Evolutionary conservation across 53 echinoderm and acorn worm genomes (phyloP).

Genomic region (Hippasteria phrygiana): DNA sequence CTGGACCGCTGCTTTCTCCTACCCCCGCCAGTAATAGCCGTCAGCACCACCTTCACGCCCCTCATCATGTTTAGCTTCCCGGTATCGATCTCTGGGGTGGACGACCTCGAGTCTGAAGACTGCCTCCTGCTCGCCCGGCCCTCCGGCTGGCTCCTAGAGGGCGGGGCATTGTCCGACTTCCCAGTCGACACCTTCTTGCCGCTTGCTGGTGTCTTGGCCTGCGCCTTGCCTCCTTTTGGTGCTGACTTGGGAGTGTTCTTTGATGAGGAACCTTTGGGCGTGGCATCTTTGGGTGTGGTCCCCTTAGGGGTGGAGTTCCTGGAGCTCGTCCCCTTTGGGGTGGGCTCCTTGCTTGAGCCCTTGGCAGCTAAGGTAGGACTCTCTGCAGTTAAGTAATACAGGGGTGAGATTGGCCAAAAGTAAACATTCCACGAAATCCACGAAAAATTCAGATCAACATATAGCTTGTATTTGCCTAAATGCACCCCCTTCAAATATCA

Average conservation of each 20-base stretch:
- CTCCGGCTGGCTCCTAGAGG: slow-evolving; percentile 4
- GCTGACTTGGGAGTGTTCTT: slow-evolving; percentile 20
- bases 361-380: slow-evolving; percentile 11
- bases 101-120: slow-evolving; percentile 66
- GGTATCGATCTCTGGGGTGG: slow-evolving; percentile 1
- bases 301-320: slow-evolving; percentile 34
- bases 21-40: slow-evolving; percentile 37
- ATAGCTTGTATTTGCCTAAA: too few relatives aligned
- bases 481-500: too few relatives aligned
- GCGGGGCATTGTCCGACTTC: not conserved
- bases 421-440: too few relatives aligned
- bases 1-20: slow-evolving; percentile 52
- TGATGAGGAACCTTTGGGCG: slow-evolving; percentile 45
- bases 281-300: slow-evolving; percentile 23
- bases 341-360: slow-evolving; percentile 11
- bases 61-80: slow-evolving; percentile 48
- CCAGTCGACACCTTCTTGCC: not conserved
- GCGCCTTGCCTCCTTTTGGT: slow-evolving; percentile 50
- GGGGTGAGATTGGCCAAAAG: too few relatives aligned
- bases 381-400: not conserved
- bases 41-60: slow-evolving; percentile 43
- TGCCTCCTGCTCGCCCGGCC: slow-evolving; percentile 44
- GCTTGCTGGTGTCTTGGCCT: not conserved
- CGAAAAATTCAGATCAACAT: too few relatives aligned
- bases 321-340: slow-evolving; percentile 23